Evolutionary conservation across 2,888 invertebrate species (phyloP), one percentile per base, ranked within the genome.

Genomic region (Brachylomia viminalis): DNA sequence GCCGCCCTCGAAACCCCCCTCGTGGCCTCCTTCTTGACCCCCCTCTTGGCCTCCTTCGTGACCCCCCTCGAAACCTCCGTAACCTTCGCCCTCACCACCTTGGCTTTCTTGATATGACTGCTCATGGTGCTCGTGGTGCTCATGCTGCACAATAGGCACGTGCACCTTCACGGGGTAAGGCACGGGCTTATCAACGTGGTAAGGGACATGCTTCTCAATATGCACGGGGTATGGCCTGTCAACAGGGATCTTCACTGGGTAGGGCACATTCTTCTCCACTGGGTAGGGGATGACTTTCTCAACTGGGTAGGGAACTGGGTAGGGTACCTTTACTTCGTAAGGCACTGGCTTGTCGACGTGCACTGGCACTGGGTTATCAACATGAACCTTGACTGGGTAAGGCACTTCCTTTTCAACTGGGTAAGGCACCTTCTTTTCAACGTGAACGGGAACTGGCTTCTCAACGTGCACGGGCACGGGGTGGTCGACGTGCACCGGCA

Each of bases 281-380:
- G 97, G 97, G 90, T 97, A 97, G 0, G 97, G 97, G 58, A 98
- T 96, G 56, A 97, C 96, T 90, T 97, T 97, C 89, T 97, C 97
- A 0, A 98, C 97, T 33, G 97, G 97, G 92, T 98, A 98, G 42
- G 98, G 98, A 15, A 97, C 97, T 27, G 98, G 98, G 56, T 97
- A 97, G 17, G 97, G 98, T 45, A 98, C 98, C 91, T 98, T 98
- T 11, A 98, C 98, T 68, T 97, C 97, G 88, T 97, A 97, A 47
- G 98, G 98, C 84, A 98, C 98, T 58, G 98, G 98, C 91, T 98
- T 98, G 82, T 98, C 98, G 4, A 98, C 98, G 81, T 98, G 98
- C 27, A 98, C 98, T 13, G 98, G 98, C 10, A 98, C 97, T 61
- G 97, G 98, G 90, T 97, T 97, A 65, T 98, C 97, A 54, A 97